Evolutionary conservation across 1,140 invertebrate species (phyloP).

Genomic region (Batillaria attramentaria): DNA sequence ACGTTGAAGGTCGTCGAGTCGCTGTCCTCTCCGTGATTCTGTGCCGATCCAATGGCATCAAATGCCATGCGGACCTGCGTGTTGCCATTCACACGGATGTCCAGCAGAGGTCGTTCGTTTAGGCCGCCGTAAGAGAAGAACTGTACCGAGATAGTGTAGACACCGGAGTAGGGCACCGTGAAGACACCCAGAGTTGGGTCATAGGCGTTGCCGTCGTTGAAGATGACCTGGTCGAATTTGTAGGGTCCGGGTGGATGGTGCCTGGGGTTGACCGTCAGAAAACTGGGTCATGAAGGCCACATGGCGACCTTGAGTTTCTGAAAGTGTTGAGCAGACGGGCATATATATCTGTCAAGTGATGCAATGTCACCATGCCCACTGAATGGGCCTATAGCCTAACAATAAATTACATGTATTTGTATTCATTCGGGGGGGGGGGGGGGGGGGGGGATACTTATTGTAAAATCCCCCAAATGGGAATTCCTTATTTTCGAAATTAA

Average conservation of each 20-base stretch:
- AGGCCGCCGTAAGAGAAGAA: background rate
- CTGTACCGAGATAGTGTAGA: conserved; percentile 5
- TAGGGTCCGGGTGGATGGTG: background rate
- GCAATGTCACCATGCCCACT: no score
- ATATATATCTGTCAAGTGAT: no score
- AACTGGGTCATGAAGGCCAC: background rate
- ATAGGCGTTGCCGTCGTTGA: conserved; percentile 32
- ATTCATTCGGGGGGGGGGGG: no score
- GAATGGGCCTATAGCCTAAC: no score
- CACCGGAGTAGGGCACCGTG: conserved; percentile 4
- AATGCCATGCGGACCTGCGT: background rate
- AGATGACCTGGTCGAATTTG: conserved; percentile 20
- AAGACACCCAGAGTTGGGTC: conserved; percentile 13
- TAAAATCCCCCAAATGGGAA: no score
- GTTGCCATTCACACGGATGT: background rate
- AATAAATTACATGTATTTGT: no score
- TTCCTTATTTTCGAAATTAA: no score
- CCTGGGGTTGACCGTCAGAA: background rate
- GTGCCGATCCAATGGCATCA: background rate
- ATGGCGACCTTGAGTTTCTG: background rate
- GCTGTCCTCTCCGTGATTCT: background rate
- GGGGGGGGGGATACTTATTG: no score
- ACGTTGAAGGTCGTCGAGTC: background rate
- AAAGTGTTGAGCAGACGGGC: background rate
- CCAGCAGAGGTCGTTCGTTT: background rate